Conservation (phyloP, 2,113 vertebrate genomes). For the Archocentrus centrarchus region DNA sequence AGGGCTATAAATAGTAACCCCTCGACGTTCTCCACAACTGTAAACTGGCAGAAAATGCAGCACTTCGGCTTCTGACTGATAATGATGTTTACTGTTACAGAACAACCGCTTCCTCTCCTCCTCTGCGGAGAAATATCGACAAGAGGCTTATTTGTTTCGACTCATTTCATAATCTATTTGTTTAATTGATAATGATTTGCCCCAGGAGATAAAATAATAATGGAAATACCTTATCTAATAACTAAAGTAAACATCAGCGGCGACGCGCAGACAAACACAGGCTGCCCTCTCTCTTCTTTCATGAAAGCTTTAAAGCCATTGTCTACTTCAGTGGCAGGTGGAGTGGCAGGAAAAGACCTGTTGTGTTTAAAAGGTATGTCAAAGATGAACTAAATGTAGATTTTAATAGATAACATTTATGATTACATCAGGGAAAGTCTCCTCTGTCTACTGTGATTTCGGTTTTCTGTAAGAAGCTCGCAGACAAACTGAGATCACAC, state of each 20-base stretch:
- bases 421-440: neutral
- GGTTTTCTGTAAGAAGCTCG: neutral
- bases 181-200: slow-evolving; percentile 48
- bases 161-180: slow-evolving; percentile 37
- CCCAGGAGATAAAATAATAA: slow-evolving; percentile 33
- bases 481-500: neutral
- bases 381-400: neutral
- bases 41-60: slow-evolving; percentile 44
- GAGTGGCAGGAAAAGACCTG: neutral
- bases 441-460: neutral
- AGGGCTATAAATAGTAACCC: slow-evolving; percentile 60
- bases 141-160: slow-evolving; percentile 26
- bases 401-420: neutral
- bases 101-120: neutral
- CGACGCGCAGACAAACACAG: neutral
- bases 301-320: slow-evolving; percentile 1
- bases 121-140: slow-evolving; percentile 14
- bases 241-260: slow-evolving; percentile 27
- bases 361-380: slow-evolving; percentile 5
- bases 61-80: slow-evolving; percentile 39
- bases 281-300: neutral
- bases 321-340: neutral
- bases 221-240: slow-evolving; percentile 13
- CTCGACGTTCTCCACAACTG: slow-evolving; percentile 29
- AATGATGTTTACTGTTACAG: slow-evolving; percentile 53